Evolutionary conservation across 2,797 vertebrate species (phyloP), one percentile per base, ranked within the genome.

Genomic region (Natrix natrix): DNA sequence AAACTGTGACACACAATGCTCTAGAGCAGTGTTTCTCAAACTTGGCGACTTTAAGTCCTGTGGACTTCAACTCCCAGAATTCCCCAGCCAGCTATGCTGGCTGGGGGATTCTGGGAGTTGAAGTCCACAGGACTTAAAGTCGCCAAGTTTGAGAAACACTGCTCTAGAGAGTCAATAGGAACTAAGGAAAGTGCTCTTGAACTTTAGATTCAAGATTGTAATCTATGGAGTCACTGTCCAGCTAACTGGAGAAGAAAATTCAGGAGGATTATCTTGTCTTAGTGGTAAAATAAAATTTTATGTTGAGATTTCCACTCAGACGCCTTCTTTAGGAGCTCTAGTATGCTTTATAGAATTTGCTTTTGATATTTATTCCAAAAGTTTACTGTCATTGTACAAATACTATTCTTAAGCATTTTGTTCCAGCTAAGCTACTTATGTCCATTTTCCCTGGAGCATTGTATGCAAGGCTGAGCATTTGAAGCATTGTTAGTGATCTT

Each of bases 401-500:
- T 32, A 93, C 92, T 88, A 94, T 94, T 94, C 61, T 94, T 87
- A 55, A 94, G 20, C 17, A 78, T 78, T 78, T 78, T 78, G 32
- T 78, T 43, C 37, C 17, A 78, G 74, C 37, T 78, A 78, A 78
- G 37, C 74, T 78, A 43, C 20, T 78, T 43, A 78, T 43, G 74
- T 43, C 74, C 74, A 43, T 3, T 78, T 78, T 78, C 32, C 74
- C 17, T 43, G 20, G 32, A 78, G 74, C 74, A 43, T 43, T 43
- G 17, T 78, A 43, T 78, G 37, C 74, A 78, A 43, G 37, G 17
- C 74, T 78, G 74, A 78, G 32, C 32, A 43, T 43, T 43, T 78
- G 37, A 78, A 43, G 32, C 17, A 78, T 22, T 78, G 37, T 43
- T 78, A 43, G 37, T 78, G 32, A 78, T 22, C 37, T 78, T 78